Base-by-base conservation (phyloP, 2,888 invertebrate species). In the Ormyrus labotus region DNA sequence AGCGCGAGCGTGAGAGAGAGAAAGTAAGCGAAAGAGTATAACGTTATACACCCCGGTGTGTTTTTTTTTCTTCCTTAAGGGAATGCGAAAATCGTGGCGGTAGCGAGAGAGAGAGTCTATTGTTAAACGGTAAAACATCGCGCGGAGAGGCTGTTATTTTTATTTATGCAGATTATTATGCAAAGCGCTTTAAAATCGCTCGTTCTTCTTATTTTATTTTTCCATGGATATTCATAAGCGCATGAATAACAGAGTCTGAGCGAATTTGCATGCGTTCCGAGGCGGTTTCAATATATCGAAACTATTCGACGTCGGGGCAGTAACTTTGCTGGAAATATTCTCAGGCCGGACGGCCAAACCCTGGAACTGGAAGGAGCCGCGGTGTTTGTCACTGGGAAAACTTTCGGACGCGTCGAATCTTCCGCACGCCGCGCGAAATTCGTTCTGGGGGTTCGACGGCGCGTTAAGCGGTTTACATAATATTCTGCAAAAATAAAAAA, bases 81-180 rank as follows among this genome's bases (percentile, higher is more conserved):
- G 8, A 50, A 74, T 58, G 55, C 48, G 58, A 58, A 67, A 74
- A 58, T 65, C 51, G 13, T 55, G 34, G 7, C 8, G 47, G 47
- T 1, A 51, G 13, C 13, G 13, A 13, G 13, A 13, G 13, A 13
- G 53, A 11, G 5, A 47, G 51, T 34, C 8, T 11, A 50, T 45
- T 69, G 69, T 80, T 74, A 79, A 34, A 19, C 48, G 34, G 34
- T 34, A 34, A 19, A 65, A 13, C 58, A 51, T n/a, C 47, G 53
- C 48, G 34, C 34, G 34, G 34, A 64, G 34, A 63, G 45, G 9
- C 8, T 50, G 19, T 73, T 73, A 73, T 61, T 53, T 71, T 67
- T 67, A 65, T 78, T 78, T 34, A 60, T 19, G 71, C 60, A 65
- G 64, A 60, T 78, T 71, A 71, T 57, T 64, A 13, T 70, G 65